Base-by-base conservation (phyloP, 2,797 vertebrate species). In the Petrocephalus schoutedeni region DNA sequence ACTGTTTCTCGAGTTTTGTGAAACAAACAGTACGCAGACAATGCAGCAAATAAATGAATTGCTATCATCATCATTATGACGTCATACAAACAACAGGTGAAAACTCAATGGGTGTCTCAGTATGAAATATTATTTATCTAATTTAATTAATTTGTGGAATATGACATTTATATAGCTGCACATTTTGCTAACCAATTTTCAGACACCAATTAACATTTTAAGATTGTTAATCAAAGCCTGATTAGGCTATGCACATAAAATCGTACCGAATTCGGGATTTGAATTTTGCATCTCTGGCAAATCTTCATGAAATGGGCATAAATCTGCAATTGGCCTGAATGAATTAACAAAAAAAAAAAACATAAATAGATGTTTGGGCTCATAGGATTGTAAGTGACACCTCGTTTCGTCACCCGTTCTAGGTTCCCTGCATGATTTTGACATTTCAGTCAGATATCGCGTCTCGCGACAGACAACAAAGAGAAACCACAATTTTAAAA, bases 101-200 rank as follows among this genome's bases (percentile, higher is more conserved):
- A 67, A 85, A 85, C 19, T 32, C 82, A 84, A 58, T 59, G 59
- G 80, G 87, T 87, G 80, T 85, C 82, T 85, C 77, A 41, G 16
- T 41, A 16, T 67, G 82, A 71, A 85, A 64, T 74, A 86, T 57
- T 87, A 53, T 85, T 53, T 51, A 88, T 85, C 87, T 84, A 88
- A 88, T 88, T 86, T 67, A 88, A 88, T 85, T 71, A 86, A 88
- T 88, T 88, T 88, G 82, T 74, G 61, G 53, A 88, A 74, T 88
- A 86, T 88, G 88, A 85, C 82, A 86, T 88, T 88, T 67, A 88
- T 61, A 88, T 71, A 49, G 61, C 71, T 49, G 83, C 64, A n/a
- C 87, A 61, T 88, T 74, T 86, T 58, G 82, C 82, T 58, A 58
- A 88, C 77, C 87, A 85, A 88, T 64, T 58, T 85, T 64, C 45